Evolutionary conservation across 2,797 vertebrate genomes (phyloP).

Genomic region (Sarcophilus harrisii): DNA sequence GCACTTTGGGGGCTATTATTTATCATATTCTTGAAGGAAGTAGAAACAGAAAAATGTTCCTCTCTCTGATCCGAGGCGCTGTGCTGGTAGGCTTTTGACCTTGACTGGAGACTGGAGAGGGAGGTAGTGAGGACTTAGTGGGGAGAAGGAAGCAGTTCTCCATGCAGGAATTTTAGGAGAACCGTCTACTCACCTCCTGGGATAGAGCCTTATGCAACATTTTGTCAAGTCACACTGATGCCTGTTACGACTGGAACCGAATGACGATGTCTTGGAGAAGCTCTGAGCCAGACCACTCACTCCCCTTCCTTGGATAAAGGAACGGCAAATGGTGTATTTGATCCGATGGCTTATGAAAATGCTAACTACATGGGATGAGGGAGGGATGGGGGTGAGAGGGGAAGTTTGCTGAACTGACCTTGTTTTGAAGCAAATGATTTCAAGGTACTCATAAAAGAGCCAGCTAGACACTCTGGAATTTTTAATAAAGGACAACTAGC

Average conservation of each 20-base stretch:
- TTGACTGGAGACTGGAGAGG: background rate
- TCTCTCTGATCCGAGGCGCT: constrained; percentile 54
- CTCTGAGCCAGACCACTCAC: constrained; percentile 3
- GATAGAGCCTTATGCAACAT: background rate
- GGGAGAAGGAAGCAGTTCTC: background rate
- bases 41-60: constrained; percentile 54
- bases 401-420: constrained; percentile 7
- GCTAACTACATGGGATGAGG: background rate
- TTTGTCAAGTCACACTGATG: background rate
- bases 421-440: constrained; percentile 28
- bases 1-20: constrained; percentile 63
- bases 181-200: background rate
- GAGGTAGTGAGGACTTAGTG: background rate
- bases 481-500: constrained; percentile 40
- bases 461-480: constrained; percentile 27
- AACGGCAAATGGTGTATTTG: background rate
- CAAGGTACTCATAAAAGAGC: constrained; percentile 50
- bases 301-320: background rate
- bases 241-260: constrained; percentile 54
- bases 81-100: constrained; percentile 1
- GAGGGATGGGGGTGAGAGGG: background rate
- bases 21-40: constrained; percentile 67
- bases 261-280: background rate
- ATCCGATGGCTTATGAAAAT: constrained; percentile 10
- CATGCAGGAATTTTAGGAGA: constrained; percentile 51